These are phyloP conservation scores for Nicator chloris DNA, from an alignment of 2,113 vertebrate genomes.

Conservation along the genomic window DNA sequence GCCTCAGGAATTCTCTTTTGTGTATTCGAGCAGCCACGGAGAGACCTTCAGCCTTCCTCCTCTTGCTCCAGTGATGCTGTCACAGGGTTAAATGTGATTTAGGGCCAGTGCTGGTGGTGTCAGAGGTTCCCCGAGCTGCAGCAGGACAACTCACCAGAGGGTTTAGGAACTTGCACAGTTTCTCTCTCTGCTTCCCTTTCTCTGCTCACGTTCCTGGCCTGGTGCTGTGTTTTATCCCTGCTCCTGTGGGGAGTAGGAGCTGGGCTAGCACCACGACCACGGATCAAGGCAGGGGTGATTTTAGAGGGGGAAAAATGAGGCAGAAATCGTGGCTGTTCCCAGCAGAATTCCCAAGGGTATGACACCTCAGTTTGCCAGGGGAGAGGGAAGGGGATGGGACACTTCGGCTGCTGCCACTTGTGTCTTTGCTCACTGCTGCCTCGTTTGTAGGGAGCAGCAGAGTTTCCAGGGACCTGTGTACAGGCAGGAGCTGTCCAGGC, in stretches of 20 bases:
- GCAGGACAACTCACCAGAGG: neutral
- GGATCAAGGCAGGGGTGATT: neutral
- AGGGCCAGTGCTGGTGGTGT: neutral
- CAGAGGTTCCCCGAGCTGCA: neutral
- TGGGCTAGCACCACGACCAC: neutral
- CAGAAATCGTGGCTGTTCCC: neutral
- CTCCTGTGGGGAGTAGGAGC: neutral
- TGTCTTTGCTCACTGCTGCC: neutral
- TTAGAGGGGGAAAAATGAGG: neutral
- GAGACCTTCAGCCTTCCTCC: neutral
- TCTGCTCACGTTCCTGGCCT: neutral
- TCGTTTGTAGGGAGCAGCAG: neutral
- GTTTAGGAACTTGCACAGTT: neutral
- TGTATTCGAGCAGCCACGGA: neutral
- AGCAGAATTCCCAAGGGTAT: neutral
- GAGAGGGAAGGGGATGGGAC: neutral
- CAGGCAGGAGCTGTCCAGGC: neutral
- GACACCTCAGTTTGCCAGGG: neutral
- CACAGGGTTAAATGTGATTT: neutral
- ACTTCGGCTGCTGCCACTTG: neutral
- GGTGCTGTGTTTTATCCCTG: neutral
- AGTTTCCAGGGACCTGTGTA: neutral
- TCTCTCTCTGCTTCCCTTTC: neutral
- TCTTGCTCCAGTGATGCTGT: neutral
- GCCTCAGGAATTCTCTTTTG: neutral